Conservation (phyloP, 2,888 invertebrate genomes). For the Brenthis daphne region DNA sequence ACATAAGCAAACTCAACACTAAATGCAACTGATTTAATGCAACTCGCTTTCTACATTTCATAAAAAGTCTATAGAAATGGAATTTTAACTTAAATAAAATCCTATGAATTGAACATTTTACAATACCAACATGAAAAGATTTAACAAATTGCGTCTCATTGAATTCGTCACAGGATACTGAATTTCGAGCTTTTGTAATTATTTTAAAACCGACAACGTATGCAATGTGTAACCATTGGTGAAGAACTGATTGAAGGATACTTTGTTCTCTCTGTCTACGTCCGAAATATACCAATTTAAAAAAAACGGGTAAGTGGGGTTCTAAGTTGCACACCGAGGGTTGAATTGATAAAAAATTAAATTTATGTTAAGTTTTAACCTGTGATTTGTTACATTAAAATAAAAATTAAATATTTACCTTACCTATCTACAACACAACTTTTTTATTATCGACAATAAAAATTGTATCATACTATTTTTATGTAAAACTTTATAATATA, state of each 20-base stretch:
- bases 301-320: too few relatives aligned
- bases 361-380: not conserved
- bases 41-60: too few relatives aligned
- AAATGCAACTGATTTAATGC: too few relatives aligned
- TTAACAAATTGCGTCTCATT: constrained; percentile 18
- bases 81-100: not conserved
- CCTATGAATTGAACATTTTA: constrained; percentile 5
- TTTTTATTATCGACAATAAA: too few relatives aligned
- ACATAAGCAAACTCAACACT: too few relatives aligned
- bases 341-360: not conserved
- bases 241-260: not conserved
- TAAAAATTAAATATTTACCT: too few relatives aligned
- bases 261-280: not conserved
- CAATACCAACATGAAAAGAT: constrained; percentile 16
- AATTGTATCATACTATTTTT: too few relatives aligned
- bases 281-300: too few relatives aligned
- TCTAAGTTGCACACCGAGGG: too few relatives aligned
- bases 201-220: constrained; percentile 8
- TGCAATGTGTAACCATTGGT: not conserved
- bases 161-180: constrained; percentile 2
- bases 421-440: too few relatives aligned
- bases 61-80: not conserved
- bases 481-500: too few relatives aligned
- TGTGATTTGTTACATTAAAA: too few relatives aligned
- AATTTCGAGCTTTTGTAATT: constrained; percentile 6